These are phyloP conservation scores for Rhodeus uyekii DNA, from an alignment of 2,797 vertebrate species.

Conservation along the genomic window DNA sequence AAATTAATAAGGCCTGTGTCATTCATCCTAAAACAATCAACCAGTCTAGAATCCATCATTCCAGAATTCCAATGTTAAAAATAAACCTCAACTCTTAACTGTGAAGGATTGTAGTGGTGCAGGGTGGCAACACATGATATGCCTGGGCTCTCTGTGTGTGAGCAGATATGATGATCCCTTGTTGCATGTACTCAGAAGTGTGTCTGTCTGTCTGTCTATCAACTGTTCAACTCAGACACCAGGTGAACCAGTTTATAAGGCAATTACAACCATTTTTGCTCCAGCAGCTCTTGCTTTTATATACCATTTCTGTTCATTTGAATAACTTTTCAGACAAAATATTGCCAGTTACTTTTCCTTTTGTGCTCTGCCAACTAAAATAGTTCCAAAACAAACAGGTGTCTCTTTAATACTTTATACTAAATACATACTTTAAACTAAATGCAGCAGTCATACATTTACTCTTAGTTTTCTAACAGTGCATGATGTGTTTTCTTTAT, in stretches of 20 bases:
- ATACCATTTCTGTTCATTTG: neutral
- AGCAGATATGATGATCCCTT: neutral
- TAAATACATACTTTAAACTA: neutral
- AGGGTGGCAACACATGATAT: neutral
- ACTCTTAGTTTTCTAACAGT: neutral
- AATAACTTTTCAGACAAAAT: neutral
- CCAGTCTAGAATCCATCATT: neutral
- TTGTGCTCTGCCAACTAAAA: neutral
- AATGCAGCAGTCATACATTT: neutral
- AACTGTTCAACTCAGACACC: neutral
- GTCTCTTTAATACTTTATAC: neutral
- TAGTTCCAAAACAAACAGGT: neutral
- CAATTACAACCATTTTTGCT: neutral
- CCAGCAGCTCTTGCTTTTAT: too few relatives aligned
- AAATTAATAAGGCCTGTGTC: neutral
- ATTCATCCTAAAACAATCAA: neutral
- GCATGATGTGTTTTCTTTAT: neutral
- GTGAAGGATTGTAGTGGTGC: neutral
- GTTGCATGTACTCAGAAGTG: neutral
- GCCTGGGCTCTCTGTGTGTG: neutral
- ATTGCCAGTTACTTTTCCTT: neutral
- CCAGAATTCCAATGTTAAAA: conserved; percentile 8
- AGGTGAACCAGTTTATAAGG: neutral
- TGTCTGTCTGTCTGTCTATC: too few relatives aligned
- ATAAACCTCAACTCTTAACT: neutral